Evolutionary conservation across 1,140 invertebrate genomes (phyloP), one percentile per base, ranked within the genome.

Genomic region (Phymorhynchus buccinoides): DNA sequence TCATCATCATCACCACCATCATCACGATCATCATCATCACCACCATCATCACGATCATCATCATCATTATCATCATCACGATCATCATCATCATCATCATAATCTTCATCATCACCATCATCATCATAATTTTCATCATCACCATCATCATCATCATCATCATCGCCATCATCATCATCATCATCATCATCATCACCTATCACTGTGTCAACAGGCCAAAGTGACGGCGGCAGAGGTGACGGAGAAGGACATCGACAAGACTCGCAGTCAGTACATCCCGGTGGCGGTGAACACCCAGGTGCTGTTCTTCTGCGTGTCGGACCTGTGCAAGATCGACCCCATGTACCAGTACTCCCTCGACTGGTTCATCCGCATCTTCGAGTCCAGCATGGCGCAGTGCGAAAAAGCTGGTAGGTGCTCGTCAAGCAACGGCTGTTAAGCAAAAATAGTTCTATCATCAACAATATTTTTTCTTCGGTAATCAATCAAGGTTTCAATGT

Each of bases 341-440:
- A 94, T 94, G 93, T 94, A 94, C 88, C 93, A 94, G 88, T 94
- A 94, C 88, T 94, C 93, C 12, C 89, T 94, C 1, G 93, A 94
- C 86, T 94, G 93, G 93, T 94, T 94, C 84, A 91, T 93, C 84
- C 89, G 83, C 52, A 94, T 94, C 81, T 94, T 93, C 90, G 87
- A 93, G 12, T 87, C 80, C 66, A 91, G 93, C 39, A 94, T 94
- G 52, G 82, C 88, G 32, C 90, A 93, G 81, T 93, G 93, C 22
- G 90, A 91, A 79, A 88, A 91, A 86, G 92, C 92, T 88, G 93
- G 93, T 94, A 85, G 39, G 79, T 73, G 14, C 12, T 14, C 6
- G 66, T 27, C n/a, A n/a, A n/a, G n/a, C n/a, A n/a, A n/a, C n/a
- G n/a, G n/a, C n/a, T n/a, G n/a, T n/a, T n/a, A 12, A 52, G 48